phyloP scores from a whole-genome alignment of 2,888 invertebrate genomes.

The Amaurobius ferox region DNA sequence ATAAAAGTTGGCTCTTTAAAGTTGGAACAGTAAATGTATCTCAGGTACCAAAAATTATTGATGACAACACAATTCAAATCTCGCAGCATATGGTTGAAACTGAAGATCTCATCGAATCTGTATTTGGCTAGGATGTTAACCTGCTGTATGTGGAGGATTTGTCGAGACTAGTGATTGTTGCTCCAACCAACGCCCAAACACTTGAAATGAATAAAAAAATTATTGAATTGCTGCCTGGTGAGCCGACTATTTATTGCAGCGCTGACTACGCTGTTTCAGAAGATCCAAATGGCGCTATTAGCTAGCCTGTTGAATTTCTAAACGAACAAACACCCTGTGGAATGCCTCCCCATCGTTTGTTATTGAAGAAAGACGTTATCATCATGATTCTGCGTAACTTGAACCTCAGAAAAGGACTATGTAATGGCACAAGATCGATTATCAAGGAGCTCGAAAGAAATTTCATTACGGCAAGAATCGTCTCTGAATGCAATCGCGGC shows the following conservation, averaged over 20 bases:
- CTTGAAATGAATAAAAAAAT: neutral
- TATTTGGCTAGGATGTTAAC: neutral
- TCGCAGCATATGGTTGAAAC: neutral
- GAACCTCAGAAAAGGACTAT: conserved; percentile 60
- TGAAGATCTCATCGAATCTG: neutral
- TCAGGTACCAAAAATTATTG: neutral
- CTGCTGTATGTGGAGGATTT: neutral
- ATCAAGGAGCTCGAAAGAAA: neutral
- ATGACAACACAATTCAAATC: neutral
- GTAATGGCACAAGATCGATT: neutral
- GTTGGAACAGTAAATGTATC: neutral
- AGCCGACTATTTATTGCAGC: conserved; percentile 42
- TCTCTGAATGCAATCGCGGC: neutral
- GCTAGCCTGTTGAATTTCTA: conserved; percentile 71
- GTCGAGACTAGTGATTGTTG: neutral
- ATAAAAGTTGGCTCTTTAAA: neutral
- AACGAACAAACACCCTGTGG: conserved; percentile 71
- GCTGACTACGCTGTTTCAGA: conserved; percentile 46
- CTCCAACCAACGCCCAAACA: neutral
- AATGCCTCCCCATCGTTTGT: conserved; percentile 58
- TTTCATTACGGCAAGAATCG: neutral
- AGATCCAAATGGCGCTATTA: conserved; percentile 21
- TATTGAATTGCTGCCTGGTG: neutral
- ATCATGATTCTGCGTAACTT: conserved; percentile 74
- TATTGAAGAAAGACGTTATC: conserved; percentile 24